Percentiles rank a stretch among this genome's conserved stretches.
These are phyloP conservation scores for Enoplosus armatus DNA, from an alignment of 2,797 vertebrate species.

Conservation along the genomic window DNA sequence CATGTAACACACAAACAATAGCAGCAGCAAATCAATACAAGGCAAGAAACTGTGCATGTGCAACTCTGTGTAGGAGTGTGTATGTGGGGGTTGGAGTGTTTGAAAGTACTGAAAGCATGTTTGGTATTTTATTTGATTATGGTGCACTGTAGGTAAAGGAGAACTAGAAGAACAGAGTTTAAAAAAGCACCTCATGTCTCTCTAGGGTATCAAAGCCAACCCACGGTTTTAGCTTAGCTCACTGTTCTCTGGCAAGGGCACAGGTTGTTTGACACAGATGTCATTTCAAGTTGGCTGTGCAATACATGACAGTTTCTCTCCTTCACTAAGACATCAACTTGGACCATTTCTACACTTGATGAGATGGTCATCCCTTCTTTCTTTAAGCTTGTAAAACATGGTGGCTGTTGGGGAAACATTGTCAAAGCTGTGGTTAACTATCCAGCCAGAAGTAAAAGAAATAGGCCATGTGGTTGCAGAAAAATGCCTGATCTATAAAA, in stretches of 20 bases:
- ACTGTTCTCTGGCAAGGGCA: not conserved
- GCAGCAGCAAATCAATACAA: conserved; percentile 41
- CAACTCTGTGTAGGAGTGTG: conserved; percentile 8
- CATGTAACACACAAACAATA: conserved; percentile 27
- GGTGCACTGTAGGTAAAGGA: conserved; percentile 4
- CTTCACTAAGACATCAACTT: conserved; percentile 28
- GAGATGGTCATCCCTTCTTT: not conserved
- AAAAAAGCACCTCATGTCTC: conserved; percentile 2
- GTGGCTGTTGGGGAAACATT: conserved; percentile 2
- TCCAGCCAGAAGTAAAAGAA: not conserved
- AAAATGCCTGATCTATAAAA: conserved; percentile 15
- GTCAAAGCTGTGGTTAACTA: not conserved
- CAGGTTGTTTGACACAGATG: conserved; percentile 21
- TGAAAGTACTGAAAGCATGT: conserved; percentile 25
- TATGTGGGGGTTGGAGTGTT: conserved; percentile 7
- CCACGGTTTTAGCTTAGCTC: conserved; percentile 24
- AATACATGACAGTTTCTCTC: conserved; percentile 28
- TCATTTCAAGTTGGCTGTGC: conserved; percentile 20
- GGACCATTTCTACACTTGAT: conserved; percentile 12
- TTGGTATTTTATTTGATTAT: conserved; percentile 14
- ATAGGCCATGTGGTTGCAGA: not conserved
- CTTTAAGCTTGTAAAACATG: conserved; percentile 1
- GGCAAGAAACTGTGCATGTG: conserved; percentile 4
- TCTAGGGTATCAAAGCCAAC: conserved; percentile 17
- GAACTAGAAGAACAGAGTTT: not conserved